Evolutionary conservation across 1,140 invertebrate genomes (phyloP).

Genomic region (Gryllus bimaculatus): DNA sequence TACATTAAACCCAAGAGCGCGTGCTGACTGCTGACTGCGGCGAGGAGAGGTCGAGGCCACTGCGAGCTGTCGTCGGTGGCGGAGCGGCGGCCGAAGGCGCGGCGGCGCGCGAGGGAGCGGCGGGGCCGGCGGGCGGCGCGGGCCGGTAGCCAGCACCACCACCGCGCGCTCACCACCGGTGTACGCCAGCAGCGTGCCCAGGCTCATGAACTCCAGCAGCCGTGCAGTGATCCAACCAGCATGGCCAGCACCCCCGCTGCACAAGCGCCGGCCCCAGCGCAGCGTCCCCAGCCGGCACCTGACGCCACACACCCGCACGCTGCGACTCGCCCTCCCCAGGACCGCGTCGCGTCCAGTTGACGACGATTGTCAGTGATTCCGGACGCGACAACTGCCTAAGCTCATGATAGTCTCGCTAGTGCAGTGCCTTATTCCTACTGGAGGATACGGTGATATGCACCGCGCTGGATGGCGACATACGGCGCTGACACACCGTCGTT

Average conservation of each 20-base stretch:
- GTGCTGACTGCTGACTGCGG: constrained; percentile 22
- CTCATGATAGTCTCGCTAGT: too few relatives aligned
- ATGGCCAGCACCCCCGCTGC: constrained; percentile 72
- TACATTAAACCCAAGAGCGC: too few relatives aligned
- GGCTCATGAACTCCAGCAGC: constrained; percentile 89
- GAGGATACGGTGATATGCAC: too few relatives aligned
- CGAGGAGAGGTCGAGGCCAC: constrained; percentile 28
- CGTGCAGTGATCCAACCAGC: constrained; percentile 79
- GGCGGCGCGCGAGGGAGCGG: too few relatives aligned
- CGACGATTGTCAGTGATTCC: too few relatives aligned
- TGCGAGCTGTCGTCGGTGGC: constrained; percentile 30
- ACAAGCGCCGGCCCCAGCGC: constrained; percentile 64
- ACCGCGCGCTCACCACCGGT: constrained; percentile 84
- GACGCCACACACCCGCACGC: too few relatives aligned
- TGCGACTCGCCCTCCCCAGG: too few relatives aligned
- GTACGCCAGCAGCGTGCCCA: constrained; percentile 82
- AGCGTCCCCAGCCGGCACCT: constrained; percentile 73
- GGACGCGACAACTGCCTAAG: too few relatives aligned
- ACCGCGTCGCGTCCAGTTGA: too few relatives aligned
- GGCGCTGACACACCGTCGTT: too few relatives aligned
- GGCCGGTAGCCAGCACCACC: constrained; percentile 74
- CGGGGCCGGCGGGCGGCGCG: constrained; percentile 39
- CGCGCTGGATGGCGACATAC: too few relatives aligned
- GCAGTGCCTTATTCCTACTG: too few relatives aligned
- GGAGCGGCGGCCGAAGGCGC: constrained; percentile 23